Evolutionary conservation across 1,140 invertebrate genomes (phyloP), one percentile per base, ranked within the genome.

Genomic region (Diprion similis): DNA sequence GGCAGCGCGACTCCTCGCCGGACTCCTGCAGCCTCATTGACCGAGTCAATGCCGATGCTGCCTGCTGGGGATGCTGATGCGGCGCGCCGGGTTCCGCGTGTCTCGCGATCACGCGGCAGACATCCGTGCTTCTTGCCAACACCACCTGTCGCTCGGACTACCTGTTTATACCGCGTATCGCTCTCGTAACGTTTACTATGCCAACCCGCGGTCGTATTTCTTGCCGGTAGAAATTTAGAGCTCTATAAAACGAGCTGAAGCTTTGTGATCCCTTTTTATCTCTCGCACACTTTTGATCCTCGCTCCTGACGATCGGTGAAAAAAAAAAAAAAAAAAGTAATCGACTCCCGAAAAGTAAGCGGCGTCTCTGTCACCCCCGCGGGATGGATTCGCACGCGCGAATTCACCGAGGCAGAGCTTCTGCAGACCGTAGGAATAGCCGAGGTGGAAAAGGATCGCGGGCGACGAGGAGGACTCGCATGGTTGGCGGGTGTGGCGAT

Each of bases 151-250:
- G 78, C 74, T 78, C 78, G 79, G 47, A 37, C 68, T 75, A 78
- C 70, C 78, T 76, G 77, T 74, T 59, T 59, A 59, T 59, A 59
- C 51, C 11, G 51, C 51, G 51, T 17, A 59, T 59, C 11, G n/a
- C n/a, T 59, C 6, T 15, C 51, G 51, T 59, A 59, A 59, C 51
- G 51, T 59, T 37, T 37, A 37, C 24, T 37, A 37, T 37, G 64
- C 74, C 76, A 77, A 79, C 79, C 77, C 73, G 70, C 77, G 80
- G 80, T 83, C 79, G 82, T 82, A 82, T 82, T 83, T 83, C 81
- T 83, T 83, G 75, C 73, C 70, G 64, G 71, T 47, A 48, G 74
- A 76, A 83, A 82, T 83, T 82, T 82, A 81, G 77, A 74, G 73
- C 71, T 77, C 73, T 69, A 77, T 77, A 77, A 77, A 77, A 77